Base-by-base conservation (phyloP, 2,888 invertebrate species). In the Andrena dorsata region DNA sequence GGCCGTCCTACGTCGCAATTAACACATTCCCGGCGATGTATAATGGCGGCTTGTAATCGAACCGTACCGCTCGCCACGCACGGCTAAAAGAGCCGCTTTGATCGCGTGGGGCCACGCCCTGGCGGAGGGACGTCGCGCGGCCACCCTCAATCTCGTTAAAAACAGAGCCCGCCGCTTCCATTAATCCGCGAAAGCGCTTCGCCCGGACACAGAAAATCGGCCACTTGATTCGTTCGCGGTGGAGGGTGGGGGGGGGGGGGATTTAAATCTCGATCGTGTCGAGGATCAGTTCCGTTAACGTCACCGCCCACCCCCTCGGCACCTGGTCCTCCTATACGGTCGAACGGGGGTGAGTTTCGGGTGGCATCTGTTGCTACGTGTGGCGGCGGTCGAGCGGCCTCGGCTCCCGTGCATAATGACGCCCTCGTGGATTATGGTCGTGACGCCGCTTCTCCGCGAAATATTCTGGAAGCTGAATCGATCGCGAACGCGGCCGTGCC, bases 381-480 rank as follows among this genome's bases (percentile, higher is more conserved):
- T 28, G 65, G 74, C 81, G 60, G 81, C 47, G 70, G 81, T 60
- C 60, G 26, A 47, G 65, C 60, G 63, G 60, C 51, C 69, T 35
- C 75, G 81, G 81, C 70, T 75, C 61, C 68, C 69, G 76, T 82
- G 82, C 76, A 82, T 82, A 82, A 82, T 82, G 82, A 76, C 76
- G 66, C 81, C 70, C 66, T 70, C 74, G 81, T 61, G 75, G 81
- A 82, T 82, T 82, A 82, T 81, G 82, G 74, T 80, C 80, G 74
- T 81, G 80, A 81, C 80, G 81, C 81, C 26, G 75, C 60, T 82
- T 70, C 81, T 75, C 74, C 35, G 70, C 75, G 76, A 82, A 82
- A 82, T 82, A 82, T 82, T 82, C 82, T 82, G 82, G 82, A 82
- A 82, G 82, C 82, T 82, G 82, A 82, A 82, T 82, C 82, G 82